Evolutionary conservation across 2,888 invertebrate genomes (phyloP).

Genomic region (Drosophila neotestacea): DNA sequence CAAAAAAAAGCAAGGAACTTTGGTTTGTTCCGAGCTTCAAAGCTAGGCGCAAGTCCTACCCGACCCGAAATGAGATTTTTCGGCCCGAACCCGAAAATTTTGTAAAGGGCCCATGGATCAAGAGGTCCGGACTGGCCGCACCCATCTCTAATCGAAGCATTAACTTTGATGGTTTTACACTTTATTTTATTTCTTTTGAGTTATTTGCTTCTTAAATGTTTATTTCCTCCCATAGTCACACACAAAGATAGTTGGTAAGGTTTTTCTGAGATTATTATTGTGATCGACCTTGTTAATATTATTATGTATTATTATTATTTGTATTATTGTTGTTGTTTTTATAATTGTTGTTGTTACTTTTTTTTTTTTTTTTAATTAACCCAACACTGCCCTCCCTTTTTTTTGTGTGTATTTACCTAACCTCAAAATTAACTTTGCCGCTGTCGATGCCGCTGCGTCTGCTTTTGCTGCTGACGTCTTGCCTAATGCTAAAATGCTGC

Average conservation of each 20-base stretch:
- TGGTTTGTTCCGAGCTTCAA: no score
- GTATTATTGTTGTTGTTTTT: conserved; percentile 19
- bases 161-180: no score
- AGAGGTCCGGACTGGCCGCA: no score
- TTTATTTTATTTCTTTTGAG: no score
- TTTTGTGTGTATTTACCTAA: conserved; percentile 29
- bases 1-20: no score
- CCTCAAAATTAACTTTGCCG: conserved; percentile 34
- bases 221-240: background rate
- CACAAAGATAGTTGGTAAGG: conserved; percentile 20
- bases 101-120: no score
- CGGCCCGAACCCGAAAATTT: no score
- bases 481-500: conserved; percentile 10
- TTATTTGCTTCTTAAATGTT: background rate
- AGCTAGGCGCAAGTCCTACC: no score
- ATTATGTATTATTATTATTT: conserved; percentile 12
- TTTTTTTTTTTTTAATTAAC: conserved; percentile 14
- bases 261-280: background rate
- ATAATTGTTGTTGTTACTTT: conserved; percentile 8
- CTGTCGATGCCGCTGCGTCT: background rate
- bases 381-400: background rate
- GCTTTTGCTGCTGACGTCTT: background rate
- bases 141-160: no score
- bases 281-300: background rate
- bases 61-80: no score